Percentiles rank a stretch among this genome's conserved stretches.
phyloP scores from a whole-genome alignment of 2,113 vertebrate species.

The Propithecus coquereli region DNA sequence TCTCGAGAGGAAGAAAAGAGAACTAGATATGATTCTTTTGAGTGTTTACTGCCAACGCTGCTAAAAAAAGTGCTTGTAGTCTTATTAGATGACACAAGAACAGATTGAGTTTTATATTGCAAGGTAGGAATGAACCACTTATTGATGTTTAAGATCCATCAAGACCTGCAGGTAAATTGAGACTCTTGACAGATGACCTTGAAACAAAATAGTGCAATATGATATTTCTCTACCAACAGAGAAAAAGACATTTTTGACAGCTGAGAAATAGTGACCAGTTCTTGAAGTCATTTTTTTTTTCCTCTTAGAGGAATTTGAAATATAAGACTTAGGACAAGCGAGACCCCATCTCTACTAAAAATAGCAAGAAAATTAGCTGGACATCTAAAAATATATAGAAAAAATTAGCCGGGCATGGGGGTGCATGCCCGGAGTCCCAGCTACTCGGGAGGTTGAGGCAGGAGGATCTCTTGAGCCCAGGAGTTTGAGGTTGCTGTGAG shows the following conservation, averaged over 20 bases:
- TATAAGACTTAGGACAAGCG: neutral
- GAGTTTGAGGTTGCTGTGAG: no score
- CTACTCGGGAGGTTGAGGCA: no score
- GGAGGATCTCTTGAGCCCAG: no score
- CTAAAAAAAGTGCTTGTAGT: neutral
- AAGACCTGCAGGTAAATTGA: slow-evolving; percentile 52
- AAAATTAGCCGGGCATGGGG: no score
- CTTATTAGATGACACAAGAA: slow-evolving; percentile 14
- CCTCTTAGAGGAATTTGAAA: slow-evolving; percentile 29
- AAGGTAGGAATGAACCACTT: neutral
- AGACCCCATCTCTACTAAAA: no score
- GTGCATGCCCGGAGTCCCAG: no score
- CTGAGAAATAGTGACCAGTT: slow-evolving; percentile 44
- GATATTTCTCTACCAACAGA: slow-evolving; percentile 20
- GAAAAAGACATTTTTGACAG: slow-evolving; percentile 53
- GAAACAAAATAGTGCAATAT: slow-evolving; percentile 10
- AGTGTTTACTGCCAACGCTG: slow-evolving; percentile 34
- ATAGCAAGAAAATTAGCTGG: no score
- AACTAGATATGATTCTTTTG: slow-evolving; percentile 14
- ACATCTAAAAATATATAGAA: no score
- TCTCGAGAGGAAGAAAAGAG: neutral
- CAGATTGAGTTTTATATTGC: neutral
- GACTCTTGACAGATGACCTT: slow-evolving; percentile 52
- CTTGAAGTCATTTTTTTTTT: slow-evolving; percentile 2
- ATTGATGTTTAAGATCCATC: neutral